Evolutionary conservation across 2,888 invertebrate species (phyloP).

Genomic region (Atethmia centrago): DNA sequence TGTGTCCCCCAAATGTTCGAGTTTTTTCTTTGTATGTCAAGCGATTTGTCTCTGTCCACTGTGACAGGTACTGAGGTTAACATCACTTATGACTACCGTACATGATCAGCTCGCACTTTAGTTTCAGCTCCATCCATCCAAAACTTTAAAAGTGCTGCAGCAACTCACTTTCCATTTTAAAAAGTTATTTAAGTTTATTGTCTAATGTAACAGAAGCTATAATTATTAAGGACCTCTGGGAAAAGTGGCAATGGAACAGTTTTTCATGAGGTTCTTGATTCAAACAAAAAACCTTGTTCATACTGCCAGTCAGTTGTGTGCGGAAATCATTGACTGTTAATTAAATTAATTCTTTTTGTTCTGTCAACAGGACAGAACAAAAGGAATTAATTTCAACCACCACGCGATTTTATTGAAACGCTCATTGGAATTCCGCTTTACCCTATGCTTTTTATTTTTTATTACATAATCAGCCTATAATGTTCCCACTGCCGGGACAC

Average conservation of each 20-base stretch:
- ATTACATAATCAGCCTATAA: no score
- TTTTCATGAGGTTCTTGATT: not conserved
- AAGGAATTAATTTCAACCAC: not conserved
- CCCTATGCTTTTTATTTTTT: not conserved
- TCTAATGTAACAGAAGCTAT: no score
- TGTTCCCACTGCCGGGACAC: no score
- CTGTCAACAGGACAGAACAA: no score
- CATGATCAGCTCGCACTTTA: not conserved
- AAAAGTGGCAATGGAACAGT: not conserved
- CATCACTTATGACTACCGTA: constrained; percentile 21
- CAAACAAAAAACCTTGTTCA: not conserved
- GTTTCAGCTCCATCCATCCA: not conserved
- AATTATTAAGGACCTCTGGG: no score
- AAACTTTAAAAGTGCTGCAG: not conserved
- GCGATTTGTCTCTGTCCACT: constrained; percentile 53
- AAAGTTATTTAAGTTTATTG: not conserved
- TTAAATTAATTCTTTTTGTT: no score
- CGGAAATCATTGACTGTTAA: not conserved
- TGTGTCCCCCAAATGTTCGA: constrained; percentile 13
- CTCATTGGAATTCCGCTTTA: not conserved
- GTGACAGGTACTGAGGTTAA: constrained; percentile 41
- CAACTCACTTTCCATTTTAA: not conserved
- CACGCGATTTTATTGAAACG: not conserved
- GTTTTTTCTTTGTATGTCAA: constrained; percentile 33
- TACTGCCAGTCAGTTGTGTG: not conserved